These are phyloP conservation scores for Toxonevra muliebris DNA, from an alignment of 2,888 invertebrate species.

Conservation along the genomic window DNA sequence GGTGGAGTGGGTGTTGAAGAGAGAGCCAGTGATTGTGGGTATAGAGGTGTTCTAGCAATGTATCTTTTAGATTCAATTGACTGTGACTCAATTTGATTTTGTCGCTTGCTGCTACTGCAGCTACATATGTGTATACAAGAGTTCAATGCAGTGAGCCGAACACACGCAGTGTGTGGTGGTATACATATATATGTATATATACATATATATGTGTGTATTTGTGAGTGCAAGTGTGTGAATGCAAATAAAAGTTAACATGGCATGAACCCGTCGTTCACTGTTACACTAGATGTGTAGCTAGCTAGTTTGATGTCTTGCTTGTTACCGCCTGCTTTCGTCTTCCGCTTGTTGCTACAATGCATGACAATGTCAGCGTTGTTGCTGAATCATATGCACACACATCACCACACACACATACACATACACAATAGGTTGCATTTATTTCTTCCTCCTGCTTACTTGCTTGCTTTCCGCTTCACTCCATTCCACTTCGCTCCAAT, in stretches of 20 bases:
- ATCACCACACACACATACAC: not conserved
- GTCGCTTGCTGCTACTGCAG: slow-evolving; percentile 20
- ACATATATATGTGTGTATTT: not conserved
- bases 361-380: not conserved
- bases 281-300: too few relatives aligned
- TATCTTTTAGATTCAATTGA: slow-evolving; percentile 40
- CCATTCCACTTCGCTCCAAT: not conserved
- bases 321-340: not conserved
- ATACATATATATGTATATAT: not conserved
- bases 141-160: not conserved
- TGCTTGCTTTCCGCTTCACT: not conserved
- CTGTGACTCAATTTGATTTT: slow-evolving; percentile 41
- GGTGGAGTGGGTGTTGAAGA: too few relatives aligned
- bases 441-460: not conserved
- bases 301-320: too few relatives aligned
- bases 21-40: not conserved
- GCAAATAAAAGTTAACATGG: slow-evolving; percentile 35
- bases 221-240: not conserved
- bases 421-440: not conserved
- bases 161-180: not conserved
- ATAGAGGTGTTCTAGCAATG: slow-evolving; percentile 23
- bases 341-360: not conserved
- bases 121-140: not conserved
- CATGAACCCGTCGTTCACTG: slow-evolving; percentile 17
- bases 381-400: not conserved